Evolutionary conservation across 1,140 invertebrate species (phyloP), one percentile per base, ranked within the genome.

Genomic region (Drosophila funebris): DNA sequence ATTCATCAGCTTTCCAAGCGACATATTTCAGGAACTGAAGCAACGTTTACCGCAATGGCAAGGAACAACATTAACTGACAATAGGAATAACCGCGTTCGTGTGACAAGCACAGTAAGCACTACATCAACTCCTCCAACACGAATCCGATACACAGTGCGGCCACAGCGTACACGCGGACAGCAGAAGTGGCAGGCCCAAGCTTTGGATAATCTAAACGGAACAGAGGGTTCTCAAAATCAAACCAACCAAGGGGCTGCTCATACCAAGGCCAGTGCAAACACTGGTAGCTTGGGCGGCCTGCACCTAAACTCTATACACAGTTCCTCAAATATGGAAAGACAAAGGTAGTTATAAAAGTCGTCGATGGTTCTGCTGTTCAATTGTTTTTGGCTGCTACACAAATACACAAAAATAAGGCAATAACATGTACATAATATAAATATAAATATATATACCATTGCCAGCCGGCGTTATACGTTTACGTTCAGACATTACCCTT

Each of bases 11-110:
- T 92, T 92, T 29, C 91, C 91, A 14, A 82, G 76, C 36, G 91
- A 92, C 57, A 84, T 91, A 46, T 92, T 92, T 54, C 91, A 92
- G 60, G 87, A 90, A 20, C 53, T 90, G 8, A 88, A 90, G 56
- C 82, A 79, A 41, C 78, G 87, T 1, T 31, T 88, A 11, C 80
- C 90, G 2, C 61, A 76, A 33, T 44, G 73, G 7, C 58, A 74
- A 36, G 61, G n/a, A n/a, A n/a, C n/a, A n/a, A n/a, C n/a, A 64
- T 41, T 91, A 89, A 29, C 91, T 73, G 61, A 84, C 85, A 82
- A 79, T 78, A 92, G 39, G 76, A 78, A 92, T 11, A 92, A n/a
- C 7, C 54, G 92, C 91, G 63, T 84, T 90, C 68, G 36, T 9
- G 53, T 52, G 1, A 60, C 46, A 52, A 56, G 20, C 41, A 92